These are phyloP conservation scores for Tenualosa ilisha DNA, from an alignment of 2,797 vertebrate species.

Conservation along the genomic window DNA sequence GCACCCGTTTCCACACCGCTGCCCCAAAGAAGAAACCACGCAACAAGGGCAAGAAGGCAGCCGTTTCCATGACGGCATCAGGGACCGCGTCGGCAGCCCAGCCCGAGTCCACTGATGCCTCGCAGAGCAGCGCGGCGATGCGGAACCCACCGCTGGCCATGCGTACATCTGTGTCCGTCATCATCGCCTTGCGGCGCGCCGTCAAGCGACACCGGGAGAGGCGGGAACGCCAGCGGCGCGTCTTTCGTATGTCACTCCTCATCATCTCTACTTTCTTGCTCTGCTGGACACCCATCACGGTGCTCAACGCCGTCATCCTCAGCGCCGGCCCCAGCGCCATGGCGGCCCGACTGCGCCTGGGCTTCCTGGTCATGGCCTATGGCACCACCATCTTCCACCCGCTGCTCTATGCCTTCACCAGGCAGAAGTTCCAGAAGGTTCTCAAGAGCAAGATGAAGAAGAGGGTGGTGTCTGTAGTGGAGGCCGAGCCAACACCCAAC, in stretches of 20 bases:
- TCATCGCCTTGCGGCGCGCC: conserved; percentile 92
- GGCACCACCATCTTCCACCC: conserved; percentile 99
- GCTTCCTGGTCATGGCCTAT: conserved; percentile 98
- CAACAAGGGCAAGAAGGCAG: conserved; percentile 83
- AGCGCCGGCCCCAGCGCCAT: conserved; percentile 93
- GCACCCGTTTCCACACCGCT: conserved; percentile 89
- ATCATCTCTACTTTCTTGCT: conserved; percentile 98
- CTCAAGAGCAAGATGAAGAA: conserved; percentile 98
- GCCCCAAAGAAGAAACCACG: conserved; percentile 95
- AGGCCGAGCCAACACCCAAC: conserved; percentile 88
- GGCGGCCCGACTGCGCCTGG: conserved; percentile 92
- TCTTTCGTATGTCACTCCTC: conserved; percentile 96
- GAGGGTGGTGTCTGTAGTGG: conserved; percentile 90
- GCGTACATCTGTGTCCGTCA: conserved; percentile 96
- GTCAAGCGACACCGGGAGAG: conserved; percentile 95
- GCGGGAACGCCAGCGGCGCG: conserved; percentile 92
- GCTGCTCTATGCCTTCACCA: conserved; percentile 94
- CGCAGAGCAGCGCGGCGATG: conserved; percentile 82
- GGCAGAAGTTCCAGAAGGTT: conserved; percentile 98
- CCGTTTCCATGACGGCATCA: conserved; percentile 84
- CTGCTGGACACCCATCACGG: conserved; percentile 98
- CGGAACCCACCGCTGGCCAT: conserved; percentile 88
- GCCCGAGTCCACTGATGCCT: conserved; percentile 80
- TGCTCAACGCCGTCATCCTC: conserved; percentile 94
- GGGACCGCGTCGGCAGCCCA: conserved; percentile 48